Conservation (phyloP, 2,888 invertebrate genomes). For the Imbricaverruca yamaguchii region DNA sequence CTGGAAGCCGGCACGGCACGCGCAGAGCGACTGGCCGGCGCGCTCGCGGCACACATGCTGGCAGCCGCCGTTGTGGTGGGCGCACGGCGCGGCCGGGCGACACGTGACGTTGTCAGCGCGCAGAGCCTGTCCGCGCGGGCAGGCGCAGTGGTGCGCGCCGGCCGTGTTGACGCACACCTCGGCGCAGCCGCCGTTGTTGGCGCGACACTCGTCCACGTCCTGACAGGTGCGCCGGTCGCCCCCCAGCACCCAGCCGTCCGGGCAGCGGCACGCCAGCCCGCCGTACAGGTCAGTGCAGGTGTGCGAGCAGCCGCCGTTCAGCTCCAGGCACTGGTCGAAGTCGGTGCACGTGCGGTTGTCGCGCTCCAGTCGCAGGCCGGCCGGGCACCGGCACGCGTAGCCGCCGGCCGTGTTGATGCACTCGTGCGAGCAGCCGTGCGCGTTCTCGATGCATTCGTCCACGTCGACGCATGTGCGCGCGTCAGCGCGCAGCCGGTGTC, state of each 20-base stretch:
- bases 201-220: constrained; percentile 40
- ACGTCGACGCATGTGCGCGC: constrained; percentile 46
- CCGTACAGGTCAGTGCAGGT: constrained; percentile 47
- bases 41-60: constrained; percentile 25
- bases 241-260: constrained; percentile 31
- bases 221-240: constrained; percentile 37
- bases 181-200: constrained; percentile 36
- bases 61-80: constrained; percentile 30
- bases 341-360: constrained; percentile 35
- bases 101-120: constrained; percentile 30
- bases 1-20: constrained; percentile 30
- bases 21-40: constrained; percentile 22
- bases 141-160: constrained; percentile 41
- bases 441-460: constrained; percentile 53
- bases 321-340: constrained; percentile 42
- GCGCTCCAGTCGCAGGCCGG: constrained; percentile 45
- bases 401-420: constrained; percentile 48
- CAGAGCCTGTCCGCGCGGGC: constrained; percentile 49
- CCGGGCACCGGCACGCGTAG: constrained; percentile 53
- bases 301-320: constrained; percentile 51
- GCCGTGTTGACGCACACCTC: constrained; percentile 39
- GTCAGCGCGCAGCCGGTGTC: constrained; percentile 28
- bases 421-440: constrained; percentile 52
- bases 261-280: constrained; percentile 33
- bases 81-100: constrained; percentile 34